phyloP scores from a whole-genome alignment of 2,113 vertebrate species.

The Pipra filicauda region DNA sequence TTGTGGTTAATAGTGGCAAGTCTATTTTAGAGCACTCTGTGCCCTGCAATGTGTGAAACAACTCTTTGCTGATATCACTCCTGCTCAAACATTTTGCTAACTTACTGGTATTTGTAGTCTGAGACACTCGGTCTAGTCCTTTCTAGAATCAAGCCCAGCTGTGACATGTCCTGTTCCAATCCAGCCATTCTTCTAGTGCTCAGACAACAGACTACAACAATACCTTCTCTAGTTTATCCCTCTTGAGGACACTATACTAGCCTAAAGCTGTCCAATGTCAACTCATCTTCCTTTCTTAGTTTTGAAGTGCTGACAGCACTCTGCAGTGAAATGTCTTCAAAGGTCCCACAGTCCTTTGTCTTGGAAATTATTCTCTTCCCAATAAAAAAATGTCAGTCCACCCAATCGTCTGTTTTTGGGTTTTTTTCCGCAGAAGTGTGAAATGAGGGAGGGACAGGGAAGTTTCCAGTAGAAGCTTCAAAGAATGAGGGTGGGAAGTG shows the following conservation, averaged over 20 bases:
- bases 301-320: neutral
- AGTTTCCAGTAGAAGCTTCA: neutral
- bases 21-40: neutral
- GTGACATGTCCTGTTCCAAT: neutral
- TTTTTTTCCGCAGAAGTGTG: neutral
- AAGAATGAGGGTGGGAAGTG: rapidly evolving
- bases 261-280: neutral
- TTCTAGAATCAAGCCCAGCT: neutral
- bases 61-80: neutral
- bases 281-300: neutral
- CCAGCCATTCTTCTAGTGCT: neutral
- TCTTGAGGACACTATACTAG: neutral
- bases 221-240: neutral
- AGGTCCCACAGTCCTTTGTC: rapidly evolving
- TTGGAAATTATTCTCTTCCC: neutral
- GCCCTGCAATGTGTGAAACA: neutral
- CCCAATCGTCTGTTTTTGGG: neutral
- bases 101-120: neutral
- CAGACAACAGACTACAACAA: neutral
- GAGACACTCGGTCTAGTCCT: neutral
- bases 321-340: neutral
- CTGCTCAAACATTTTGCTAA: neutral
- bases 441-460: neutral
- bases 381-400: neutral
- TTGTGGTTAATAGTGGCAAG: neutral